phyloP scores from a whole-genome alignment of 2,888 invertebrate genomes.

The Plemyria rubiginata region DNA sequence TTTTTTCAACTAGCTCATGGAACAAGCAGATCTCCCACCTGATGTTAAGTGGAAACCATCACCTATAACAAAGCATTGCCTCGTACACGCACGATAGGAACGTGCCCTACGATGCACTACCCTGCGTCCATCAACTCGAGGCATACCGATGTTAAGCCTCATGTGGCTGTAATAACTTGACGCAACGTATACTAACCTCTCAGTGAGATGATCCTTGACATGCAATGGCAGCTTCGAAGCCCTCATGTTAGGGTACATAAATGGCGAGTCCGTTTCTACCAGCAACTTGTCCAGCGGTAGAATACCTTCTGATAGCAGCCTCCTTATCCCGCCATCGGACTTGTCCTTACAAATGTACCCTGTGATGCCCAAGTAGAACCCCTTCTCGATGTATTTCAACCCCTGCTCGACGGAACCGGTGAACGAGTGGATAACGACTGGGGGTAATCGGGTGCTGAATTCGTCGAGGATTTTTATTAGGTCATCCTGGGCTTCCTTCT shows the following conservation, averaged over 20 bases:
- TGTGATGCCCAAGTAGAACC: conserved; percentile 91
- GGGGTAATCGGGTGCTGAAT: conserved; percentile 86
- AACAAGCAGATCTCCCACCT: too few relatives aligned
- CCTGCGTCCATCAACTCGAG: too few relatives aligned
- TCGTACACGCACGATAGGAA: too few relatives aligned
- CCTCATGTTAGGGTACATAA: conserved; percentile 97
- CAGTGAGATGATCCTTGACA: conserved; percentile 94
- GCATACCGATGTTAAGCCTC: too few relatives aligned
- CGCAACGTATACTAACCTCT: conserved; percentile 86
- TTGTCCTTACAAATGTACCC: conserved; percentile 96
- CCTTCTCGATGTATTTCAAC: conserved; percentile 90
- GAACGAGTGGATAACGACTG: conserved; percentile 95
- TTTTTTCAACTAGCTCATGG: too few relatives aligned
- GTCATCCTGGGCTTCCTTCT: conserved; percentile 95
- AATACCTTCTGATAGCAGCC: conserved; percentile 91
- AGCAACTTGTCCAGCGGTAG: conserved; percentile 93
- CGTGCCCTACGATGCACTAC: too few relatives aligned
- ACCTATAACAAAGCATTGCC: too few relatives aligned
- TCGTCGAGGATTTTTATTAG: conserved; percentile 89
- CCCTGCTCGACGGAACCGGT: conserved; percentile 95
- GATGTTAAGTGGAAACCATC: too few relatives aligned
- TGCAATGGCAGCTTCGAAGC: conserved; percentile 95
- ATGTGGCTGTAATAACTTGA: too few relatives aligned
- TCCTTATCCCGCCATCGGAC: conserved; percentile 94
- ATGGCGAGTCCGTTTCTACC: conserved; percentile 97